These are phyloP conservation scores for Patella vulgata DNA, from an alignment of 1,140 invertebrate genomes.

Conservation along the genomic window DNA sequence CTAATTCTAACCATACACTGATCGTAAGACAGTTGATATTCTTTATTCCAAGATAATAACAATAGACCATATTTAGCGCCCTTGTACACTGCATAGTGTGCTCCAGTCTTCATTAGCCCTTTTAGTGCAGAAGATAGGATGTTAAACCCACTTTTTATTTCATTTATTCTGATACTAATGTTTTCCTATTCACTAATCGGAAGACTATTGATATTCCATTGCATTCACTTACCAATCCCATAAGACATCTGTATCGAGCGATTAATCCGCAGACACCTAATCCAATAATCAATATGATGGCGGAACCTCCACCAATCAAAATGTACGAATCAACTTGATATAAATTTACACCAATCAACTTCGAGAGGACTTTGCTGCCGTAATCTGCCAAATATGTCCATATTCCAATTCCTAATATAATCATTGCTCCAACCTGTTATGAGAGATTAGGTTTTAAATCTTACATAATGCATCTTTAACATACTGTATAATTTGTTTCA, in stretches of 20 bases:
- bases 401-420: conserved; percentile 49
- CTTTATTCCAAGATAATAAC: no score
- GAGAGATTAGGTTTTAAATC: neutral
- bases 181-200: no score
- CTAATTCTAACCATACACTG: no score
- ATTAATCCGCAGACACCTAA: conserved; percentile 45
- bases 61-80: no score
- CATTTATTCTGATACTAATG: neutral
- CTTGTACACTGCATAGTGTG: no score
- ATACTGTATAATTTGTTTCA: no score
- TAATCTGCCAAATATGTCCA: conserved; percentile 56
- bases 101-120: no score
- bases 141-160: no score
- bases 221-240: conserved; percentile 56
- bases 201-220: no score
- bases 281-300: conserved; percentile 43
- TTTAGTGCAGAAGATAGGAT: no score
- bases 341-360: conserved; percentile 43
- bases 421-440: conserved; percentile 45
- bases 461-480: no score
- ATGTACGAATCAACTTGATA: conserved; percentile 52
- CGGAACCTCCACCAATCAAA: conserved; percentile 46
- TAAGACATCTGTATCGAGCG: conserved; percentile 44
- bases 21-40: no score
- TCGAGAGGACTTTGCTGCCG: conserved; percentile 50